A percentile compares a stretch with the other conserved stretches of the same genome.
phyloP scores from a whole-genome alignment of 2,797 vertebrate genomes.

The Ctenochaetus hawaiiensis region DNA sequence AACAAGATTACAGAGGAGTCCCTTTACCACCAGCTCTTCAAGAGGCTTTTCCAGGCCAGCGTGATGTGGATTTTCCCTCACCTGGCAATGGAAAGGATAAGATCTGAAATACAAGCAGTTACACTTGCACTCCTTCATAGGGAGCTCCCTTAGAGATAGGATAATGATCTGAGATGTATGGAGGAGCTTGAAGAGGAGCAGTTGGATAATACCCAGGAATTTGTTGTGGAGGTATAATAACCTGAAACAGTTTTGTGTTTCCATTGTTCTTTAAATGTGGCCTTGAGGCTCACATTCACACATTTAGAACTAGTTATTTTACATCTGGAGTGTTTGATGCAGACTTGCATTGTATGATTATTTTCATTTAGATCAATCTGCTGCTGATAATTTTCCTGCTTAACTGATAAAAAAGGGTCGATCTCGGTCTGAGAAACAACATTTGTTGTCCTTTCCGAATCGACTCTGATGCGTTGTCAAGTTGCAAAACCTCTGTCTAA shows the following conservation, averaged over 20 bases:
- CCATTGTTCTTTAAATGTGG: background rate
- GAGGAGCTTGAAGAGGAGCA: background rate
- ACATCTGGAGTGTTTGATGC: background rate
- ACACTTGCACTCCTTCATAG: background rate
- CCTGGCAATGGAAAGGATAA: slow-evolving; percentile 31
- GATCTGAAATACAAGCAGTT: background rate
- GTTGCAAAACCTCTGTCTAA: background rate
- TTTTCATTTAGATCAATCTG: background rate
- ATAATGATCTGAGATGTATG: slow-evolving; percentile 19
- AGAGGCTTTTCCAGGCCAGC: slow-evolving; percentile 19
- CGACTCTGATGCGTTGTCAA: background rate
- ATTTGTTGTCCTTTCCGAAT: background rate
- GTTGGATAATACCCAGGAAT: background rate
- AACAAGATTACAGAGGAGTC: slow-evolving; percentile 38
- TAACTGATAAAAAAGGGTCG: no score
- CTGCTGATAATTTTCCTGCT: background rate
- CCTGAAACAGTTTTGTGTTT: background rate
- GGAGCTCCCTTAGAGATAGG: slow-evolving; percentile 1
- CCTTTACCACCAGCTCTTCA: slow-evolving; percentile 9
- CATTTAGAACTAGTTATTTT: background rate
- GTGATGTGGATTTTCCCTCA: slow-evolving; percentile 25
- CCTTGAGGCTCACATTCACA: no score
- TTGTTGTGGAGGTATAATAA: background rate
- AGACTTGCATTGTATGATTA: background rate
- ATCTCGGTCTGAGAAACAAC: background rate